Percentiles rank a stretch among this genome's conserved stretches.
phyloP scores from a whole-genome alignment of 2,888 invertebrate genomes.

The Tridacna gigas region DNA sequence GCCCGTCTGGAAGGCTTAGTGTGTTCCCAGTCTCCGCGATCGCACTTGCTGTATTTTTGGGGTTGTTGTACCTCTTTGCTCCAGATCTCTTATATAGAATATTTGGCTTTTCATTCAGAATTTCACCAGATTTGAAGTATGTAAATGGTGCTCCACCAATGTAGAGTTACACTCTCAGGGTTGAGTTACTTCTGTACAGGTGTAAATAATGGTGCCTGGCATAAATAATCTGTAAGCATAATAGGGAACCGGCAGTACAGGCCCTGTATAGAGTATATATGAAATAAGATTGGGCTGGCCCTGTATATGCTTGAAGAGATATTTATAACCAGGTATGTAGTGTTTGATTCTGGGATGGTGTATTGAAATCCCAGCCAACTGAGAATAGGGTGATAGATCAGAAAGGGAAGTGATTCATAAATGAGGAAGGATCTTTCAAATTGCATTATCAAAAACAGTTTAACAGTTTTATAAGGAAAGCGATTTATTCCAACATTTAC shows the following conservation, averaged over 20 bases:
- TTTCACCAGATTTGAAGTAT: conserved; percentile 93
- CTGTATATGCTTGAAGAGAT: conserved; percentile 26
- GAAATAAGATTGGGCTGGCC: conserved; percentile 30
- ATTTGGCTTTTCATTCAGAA: conserved; percentile 90
- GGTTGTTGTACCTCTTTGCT: conserved; percentile 75
- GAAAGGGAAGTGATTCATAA: no score
- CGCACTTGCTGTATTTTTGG: conserved; percentile 74
- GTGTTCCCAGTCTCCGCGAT: conserved; percentile 75
- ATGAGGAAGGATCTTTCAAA: no score
- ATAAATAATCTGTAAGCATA: conserved; percentile 23
- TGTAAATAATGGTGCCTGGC: conserved; percentile 33
- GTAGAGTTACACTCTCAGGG: conserved; percentile 84
- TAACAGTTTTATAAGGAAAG: no score
- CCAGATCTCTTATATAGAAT: conserved; percentile 82
- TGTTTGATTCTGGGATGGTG: neutral
- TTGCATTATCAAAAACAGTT: no score
- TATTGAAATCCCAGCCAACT: neutral
- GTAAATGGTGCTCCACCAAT: conserved; percentile 93
- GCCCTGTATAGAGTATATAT: conserved; percentile 32
- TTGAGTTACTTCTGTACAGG: conserved; percentile 29
- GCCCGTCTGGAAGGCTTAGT: conserved; percentile 63
- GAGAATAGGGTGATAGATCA: neutral
- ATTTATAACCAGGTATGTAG: conserved; percentile 13
- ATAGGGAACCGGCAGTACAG: conserved; percentile 21
- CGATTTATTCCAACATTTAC: no score